Evolutionary conservation across 2,797 vertebrate species (phyloP).

Genomic region (Philypnodon macrostomus): DNA sequence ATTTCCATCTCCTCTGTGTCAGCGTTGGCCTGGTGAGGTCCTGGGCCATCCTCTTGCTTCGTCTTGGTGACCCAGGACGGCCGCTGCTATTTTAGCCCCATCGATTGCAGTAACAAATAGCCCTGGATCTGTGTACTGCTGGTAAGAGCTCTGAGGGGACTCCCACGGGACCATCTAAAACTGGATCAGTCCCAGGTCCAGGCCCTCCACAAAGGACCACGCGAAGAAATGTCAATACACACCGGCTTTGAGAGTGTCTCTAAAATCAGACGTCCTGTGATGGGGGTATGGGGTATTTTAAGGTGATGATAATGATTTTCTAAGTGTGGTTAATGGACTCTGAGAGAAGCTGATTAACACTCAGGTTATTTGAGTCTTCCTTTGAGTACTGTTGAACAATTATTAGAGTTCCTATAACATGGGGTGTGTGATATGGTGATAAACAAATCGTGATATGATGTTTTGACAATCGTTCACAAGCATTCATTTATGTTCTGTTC

Average conservation of each 20-base stretch:
- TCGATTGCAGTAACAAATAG: conserved; percentile 68
- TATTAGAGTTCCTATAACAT: no score
- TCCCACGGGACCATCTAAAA: conserved; percentile 22
- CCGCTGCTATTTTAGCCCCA: conserved; percentile 65
- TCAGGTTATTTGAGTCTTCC: background rate
- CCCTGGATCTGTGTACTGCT: conserved; percentile 49
- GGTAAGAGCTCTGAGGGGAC: conserved; percentile 49
- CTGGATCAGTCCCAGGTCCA: conserved; percentile 20
- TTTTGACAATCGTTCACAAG: no score
- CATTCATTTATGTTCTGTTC: no score
- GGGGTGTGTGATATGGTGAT: no score
- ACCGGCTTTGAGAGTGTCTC: conserved; percentile 22
- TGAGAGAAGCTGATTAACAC: conserved; percentile 1
- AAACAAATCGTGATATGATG: no score
- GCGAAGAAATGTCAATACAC: conserved; percentile 21
- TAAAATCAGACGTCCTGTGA: conserved; percentile 20
- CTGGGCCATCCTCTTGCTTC: conserved; percentile 8
- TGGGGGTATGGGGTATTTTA: conserved; percentile 2
- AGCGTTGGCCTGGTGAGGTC: conserved; percentile 4
- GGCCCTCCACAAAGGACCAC: background rate
- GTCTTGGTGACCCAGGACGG: conserved; percentile 22
- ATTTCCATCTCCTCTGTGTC: background rate
- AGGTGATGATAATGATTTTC: conserved; percentile 21
- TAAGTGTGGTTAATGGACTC: conserved; percentile 21
- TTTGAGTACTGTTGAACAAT: no score